Conservation (phyloP, 1,140 invertebrate species). For the Camponotus vicinus region DNA sequence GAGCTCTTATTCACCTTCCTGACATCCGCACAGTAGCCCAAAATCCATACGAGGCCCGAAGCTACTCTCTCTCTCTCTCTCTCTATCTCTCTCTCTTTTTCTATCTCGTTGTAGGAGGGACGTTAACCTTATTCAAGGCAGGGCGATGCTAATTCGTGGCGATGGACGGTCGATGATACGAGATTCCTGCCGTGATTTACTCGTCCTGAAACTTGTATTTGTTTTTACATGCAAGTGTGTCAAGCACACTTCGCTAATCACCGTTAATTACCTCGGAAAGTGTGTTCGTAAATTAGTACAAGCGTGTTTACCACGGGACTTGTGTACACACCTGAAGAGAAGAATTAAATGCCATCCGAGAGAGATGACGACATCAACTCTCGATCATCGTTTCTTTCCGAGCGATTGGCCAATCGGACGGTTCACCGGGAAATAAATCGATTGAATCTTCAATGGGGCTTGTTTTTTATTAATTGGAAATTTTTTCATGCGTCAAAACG, state of each 20-base stretch:
- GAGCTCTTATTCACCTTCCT: neutral
- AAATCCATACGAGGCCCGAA: neutral
- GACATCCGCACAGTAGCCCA: neutral
- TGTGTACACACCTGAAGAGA: too few species aligned
- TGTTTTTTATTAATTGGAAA: too few species aligned
- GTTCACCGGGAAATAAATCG: too few species aligned
- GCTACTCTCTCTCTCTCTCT: too few species aligned
- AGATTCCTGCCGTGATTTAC: neutral
- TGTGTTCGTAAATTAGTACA: neutral
- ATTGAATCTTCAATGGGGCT: too few species aligned
- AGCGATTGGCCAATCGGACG: too few species aligned
- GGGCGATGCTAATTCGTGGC: neutral
- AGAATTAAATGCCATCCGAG: too few species aligned
- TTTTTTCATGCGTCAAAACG: too few species aligned
- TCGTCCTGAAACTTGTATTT: neutral
- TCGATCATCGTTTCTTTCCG: too few species aligned
- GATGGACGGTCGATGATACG: neutral
- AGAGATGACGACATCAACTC: too few species aligned
- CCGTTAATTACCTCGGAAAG: neutral
- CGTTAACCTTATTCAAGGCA: neutral
- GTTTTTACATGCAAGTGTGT: neutral
- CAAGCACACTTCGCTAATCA: neutral
- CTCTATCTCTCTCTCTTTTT: too few species aligned
- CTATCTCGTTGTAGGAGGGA: neutral
- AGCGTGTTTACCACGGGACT: too few species aligned